These are phyloP conservation scores for Rhinella marina DNA, from an alignment of 2,797 vertebrate genomes.

Conservation along the genomic window DNA sequence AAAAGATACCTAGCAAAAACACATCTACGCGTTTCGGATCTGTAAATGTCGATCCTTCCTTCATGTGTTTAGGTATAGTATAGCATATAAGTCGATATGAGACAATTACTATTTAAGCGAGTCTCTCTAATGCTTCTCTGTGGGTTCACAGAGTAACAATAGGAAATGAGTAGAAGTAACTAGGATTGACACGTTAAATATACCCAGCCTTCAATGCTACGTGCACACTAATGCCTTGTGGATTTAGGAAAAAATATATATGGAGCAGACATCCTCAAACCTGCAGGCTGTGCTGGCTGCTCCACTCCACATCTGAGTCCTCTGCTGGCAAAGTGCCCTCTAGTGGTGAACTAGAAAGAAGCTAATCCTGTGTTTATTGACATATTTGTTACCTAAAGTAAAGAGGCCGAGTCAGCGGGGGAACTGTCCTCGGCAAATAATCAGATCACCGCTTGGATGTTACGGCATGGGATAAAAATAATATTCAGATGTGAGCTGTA, in stretches of 20 bases:
- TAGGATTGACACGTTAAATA: not conserved
- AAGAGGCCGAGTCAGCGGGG: not conserved
- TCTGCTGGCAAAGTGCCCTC: not conserved
- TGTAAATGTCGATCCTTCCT: too few relatives aligned
- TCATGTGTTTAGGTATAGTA: too few relatives aligned
- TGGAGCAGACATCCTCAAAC: not conserved
- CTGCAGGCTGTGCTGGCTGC: not conserved
- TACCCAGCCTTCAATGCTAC: not conserved
- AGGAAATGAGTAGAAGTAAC: too few relatives aligned
- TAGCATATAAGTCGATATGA: too few relatives aligned
- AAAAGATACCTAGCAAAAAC: too few relatives aligned
- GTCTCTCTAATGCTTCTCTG: too few relatives aligned
- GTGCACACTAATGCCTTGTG: not conserved
- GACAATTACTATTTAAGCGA: too few relatives aligned
- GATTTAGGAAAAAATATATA: not conserved
- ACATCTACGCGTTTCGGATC: too few relatives aligned
- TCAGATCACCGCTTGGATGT: not conserved
- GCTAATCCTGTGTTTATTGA: not conserved
- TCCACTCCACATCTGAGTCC: not conserved
- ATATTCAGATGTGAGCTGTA: not conserved
- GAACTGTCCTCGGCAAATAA: not conserved
- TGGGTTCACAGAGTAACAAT: too few relatives aligned
- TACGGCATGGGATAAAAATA: not conserved
- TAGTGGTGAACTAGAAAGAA: not conserved
- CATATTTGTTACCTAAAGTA: not conserved